These are phyloP conservation scores for Lepas anatifera DNA, from an alignment of 2,888 invertebrate genomes.

Conservation along the genomic window DNA sequence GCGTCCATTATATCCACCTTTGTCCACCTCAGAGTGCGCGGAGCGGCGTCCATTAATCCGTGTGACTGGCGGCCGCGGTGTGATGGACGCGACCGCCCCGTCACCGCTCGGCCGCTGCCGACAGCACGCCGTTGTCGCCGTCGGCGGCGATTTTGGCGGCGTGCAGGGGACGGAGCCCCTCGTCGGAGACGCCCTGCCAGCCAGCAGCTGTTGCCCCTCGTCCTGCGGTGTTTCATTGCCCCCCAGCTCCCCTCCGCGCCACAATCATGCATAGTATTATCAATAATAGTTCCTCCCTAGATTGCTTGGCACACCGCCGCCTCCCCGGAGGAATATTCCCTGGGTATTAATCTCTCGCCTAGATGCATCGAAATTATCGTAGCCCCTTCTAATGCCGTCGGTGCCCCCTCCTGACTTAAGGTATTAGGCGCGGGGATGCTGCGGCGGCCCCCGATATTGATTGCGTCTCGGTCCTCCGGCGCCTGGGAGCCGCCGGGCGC, in stretches of 20 bases:
- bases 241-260: background rate
- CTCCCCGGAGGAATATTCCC: constrained; percentile 10
- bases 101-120: no score
- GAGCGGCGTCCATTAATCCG: no score
- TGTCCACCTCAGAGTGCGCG: no score
- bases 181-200: background rate
- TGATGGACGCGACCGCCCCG: no score
- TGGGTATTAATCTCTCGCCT: constrained; percentile 8
- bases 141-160: background rate
- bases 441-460: background rate
- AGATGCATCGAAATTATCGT: constrained; percentile 10
- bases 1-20: no score
- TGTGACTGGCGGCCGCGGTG: no score
- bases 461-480: no score
- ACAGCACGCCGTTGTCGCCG: no score
- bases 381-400: constrained; percentile 8
- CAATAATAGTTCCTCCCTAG: constrained; percentile 12
- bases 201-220: background rate
- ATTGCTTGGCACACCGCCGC: background rate
- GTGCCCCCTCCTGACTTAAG: constrained; percentile 11
- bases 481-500: no score
- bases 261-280: constrained; percentile 11
- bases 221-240: constrained; percentile 4
- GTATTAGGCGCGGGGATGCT: background rate
- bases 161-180: background rate